Conservation (phyloP, 2,113 vertebrate species). For the Furnarius figulus region DNA sequence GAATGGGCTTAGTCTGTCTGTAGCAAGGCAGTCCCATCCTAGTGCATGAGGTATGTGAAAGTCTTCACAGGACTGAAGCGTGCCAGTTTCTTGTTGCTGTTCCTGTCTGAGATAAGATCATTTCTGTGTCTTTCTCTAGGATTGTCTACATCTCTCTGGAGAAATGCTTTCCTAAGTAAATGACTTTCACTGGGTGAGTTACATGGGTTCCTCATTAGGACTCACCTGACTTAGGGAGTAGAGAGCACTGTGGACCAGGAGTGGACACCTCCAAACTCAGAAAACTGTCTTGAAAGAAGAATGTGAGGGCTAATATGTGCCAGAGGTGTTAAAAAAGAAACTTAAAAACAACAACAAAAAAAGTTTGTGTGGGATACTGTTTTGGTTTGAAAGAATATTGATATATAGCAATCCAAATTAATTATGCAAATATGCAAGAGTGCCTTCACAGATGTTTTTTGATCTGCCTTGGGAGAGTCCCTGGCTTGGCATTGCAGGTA, state of each 20-base stretch:
- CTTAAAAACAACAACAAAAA: not conserved
- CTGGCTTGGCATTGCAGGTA: not conserved
- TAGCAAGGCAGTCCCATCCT: not conserved
- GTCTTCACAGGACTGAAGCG: not conserved
- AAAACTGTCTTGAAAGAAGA: not conserved
- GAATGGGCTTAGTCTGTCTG: not conserved
- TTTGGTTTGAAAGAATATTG: not conserved
- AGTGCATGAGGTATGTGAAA: not conserved
- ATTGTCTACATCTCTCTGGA: not conserved
- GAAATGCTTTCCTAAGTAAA: not conserved
- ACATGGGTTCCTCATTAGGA: not conserved
- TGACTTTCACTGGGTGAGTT: not conserved
- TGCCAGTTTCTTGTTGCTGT: fast-evolving
- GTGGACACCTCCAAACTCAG: not conserved
- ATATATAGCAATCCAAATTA: not conserved
- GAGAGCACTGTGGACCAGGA: not conserved
- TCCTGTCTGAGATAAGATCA: not conserved
- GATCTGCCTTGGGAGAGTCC: not conserved
- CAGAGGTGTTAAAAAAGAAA: not conserved
- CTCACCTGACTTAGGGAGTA: not conserved
- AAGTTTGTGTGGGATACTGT: not conserved
- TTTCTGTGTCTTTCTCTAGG: not conserved
- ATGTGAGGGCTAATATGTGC: not conserved
- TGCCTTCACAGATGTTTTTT: not conserved
- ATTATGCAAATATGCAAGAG: not conserved